A percentile compares a stretch with the other conserved stretches of the same genome.
phyloP scores from a whole-genome alignment of 2,888 invertebrate genomes.

The Xestoiulus laeticollis region DNA sequence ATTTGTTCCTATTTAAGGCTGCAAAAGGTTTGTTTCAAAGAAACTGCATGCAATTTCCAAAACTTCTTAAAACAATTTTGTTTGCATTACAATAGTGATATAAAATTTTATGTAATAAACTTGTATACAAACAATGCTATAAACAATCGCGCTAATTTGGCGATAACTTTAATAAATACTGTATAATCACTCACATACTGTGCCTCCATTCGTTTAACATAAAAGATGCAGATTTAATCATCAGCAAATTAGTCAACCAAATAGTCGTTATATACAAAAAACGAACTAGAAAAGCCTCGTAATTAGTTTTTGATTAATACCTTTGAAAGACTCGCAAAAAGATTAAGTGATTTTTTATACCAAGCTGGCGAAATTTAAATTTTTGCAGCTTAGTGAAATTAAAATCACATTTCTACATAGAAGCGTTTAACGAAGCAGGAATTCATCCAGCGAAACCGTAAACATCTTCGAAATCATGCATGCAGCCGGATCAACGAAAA shows the following conservation, averaged over 20 bases:
- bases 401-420: slow-evolving; percentile 2
- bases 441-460: neutral
- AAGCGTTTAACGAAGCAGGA: slow-evolving; percentile 10
- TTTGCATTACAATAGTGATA: too few relatives aligned
- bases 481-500: neutral
- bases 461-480: neutral
- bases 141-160: too few relatives aligned
- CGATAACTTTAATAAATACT: neutral
- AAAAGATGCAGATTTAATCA: neutral
- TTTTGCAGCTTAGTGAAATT: neutral
- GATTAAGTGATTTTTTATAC: neutral
- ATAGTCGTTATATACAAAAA: neutral
- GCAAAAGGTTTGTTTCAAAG: too few relatives aligned
- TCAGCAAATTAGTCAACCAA: neutral
- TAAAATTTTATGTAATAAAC: too few relatives aligned
- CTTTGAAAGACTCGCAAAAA: neutral
- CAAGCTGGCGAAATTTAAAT: neutral
- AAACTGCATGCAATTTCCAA: too few relatives aligned
- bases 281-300: neutral
- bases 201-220: neutral
- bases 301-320: neutral
- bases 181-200: neutral
- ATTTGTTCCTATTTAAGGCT: too few relatives aligned
- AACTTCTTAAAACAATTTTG: too few relatives aligned
- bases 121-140: too few relatives aligned